These are phyloP conservation scores for Antrozous pallidus DNA, from an alignment of 2,797 vertebrate genomes.

Conservation along the genomic window DNA sequence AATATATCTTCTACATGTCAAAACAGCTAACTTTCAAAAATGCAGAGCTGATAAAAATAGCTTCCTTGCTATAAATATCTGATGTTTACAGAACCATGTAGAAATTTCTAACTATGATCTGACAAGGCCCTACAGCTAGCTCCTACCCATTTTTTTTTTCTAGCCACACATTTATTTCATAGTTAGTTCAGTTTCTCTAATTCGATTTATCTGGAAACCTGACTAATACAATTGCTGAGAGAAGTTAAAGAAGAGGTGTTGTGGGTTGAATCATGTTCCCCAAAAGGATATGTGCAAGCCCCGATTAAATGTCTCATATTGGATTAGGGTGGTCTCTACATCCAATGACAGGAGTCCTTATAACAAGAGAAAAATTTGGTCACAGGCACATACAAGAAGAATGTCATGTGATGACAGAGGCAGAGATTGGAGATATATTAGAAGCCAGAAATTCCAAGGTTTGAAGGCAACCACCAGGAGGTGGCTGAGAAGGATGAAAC, in stretches of 20 bases:
- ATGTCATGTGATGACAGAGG: background rate
- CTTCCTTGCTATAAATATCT: background rate
- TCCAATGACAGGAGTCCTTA: background rate
- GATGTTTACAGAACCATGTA: background rate
- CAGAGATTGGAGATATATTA: background rate
- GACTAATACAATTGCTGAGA: background rate
- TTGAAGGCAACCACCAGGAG: background rate
- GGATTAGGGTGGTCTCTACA: background rate
- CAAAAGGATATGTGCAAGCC: background rate
- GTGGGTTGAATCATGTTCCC: background rate
- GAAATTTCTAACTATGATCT: background rate
- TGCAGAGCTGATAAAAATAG: background rate
- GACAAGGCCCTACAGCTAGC: background rate
- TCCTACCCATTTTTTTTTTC: background rate
- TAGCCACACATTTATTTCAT: background rate
- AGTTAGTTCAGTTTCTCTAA: background rate
- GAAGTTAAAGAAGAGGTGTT: background rate
- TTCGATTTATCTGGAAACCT: background rate
- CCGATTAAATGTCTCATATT: background rate
- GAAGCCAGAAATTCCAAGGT: background rate
- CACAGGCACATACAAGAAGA: background rate
- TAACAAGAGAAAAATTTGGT: background rate
- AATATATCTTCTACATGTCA: background rate
- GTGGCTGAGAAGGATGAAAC: background rate
- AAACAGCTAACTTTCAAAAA: background rate